These are phyloP conservation scores for Lepidochitona cinerea DNA, from an alignment of 2,888 invertebrate genomes.

Conservation along the genomic window DNA sequence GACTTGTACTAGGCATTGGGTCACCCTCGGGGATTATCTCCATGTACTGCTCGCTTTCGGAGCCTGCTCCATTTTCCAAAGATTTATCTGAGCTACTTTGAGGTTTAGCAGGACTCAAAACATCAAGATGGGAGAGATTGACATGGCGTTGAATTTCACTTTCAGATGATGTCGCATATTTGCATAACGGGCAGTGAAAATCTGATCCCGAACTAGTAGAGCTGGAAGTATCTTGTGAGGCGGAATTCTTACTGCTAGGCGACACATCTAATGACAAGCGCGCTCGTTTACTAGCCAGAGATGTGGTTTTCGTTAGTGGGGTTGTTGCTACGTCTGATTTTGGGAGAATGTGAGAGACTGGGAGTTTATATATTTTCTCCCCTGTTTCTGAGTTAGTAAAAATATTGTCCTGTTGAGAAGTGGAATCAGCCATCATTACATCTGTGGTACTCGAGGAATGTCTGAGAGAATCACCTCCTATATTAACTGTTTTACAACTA, in stretches of 20 bases:
- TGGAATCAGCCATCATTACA: neutral
- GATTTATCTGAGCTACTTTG: neutral
- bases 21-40: conserved; percentile 2
- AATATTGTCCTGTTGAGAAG: neutral
- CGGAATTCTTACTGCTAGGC: neutral
- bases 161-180: conserved; percentile 80
- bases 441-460: neutral
- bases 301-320: neutral
- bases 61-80: neutral
- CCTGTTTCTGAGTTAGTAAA: neutral
- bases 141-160: conserved; percentile 85
- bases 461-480: neutral
- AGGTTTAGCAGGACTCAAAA: conserved; percentile 81
- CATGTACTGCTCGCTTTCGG: conserved; percentile 1
- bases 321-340: neutral
- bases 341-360: neutral
- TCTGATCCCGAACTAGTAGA: neutral
- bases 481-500: neutral
- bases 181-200: conserved; percentile 82
- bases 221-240: neutral
- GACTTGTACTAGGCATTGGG: neutral
- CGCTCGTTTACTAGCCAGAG: neutral
- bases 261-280: neutral
- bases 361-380: conserved; percentile 1
- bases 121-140: conserved; percentile 87